Evolutionary conservation across 2,797 vertebrate species (phyloP), one percentile per base, ranked within the genome.

Genomic region (Pachyuromys duprasi): DNA sequence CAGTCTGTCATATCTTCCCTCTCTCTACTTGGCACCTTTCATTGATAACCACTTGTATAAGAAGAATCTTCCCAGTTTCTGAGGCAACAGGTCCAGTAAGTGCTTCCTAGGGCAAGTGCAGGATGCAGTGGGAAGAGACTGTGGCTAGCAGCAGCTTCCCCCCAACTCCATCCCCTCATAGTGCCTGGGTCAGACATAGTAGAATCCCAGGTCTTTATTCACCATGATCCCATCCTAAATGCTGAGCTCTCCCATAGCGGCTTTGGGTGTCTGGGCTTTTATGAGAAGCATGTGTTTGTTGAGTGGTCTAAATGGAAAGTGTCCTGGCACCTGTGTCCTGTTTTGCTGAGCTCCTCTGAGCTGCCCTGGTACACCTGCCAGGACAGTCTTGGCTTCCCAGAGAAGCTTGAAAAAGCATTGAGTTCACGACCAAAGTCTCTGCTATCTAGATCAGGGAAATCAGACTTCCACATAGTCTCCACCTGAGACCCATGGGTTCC

Each of bases 361-460:
- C 82, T 79, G 79, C 70, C 75, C 86, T 86, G 49, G 28, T 94
- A 42, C 14, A 36, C 65, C 94, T 96, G 74, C 96, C 96, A 97
- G 95, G 92, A 84, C 92, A 98, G 88, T 96, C 94, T 91, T 97
- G 95, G 75, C 92, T 97, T 96, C 82, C 86, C 93, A 95, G 69
- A 89, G 92, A 97, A 91, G 62, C 90, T 97, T 28, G 2, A 87
- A 93, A 97, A 96, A 94, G 53, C 53, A 90, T 72, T 80, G 90
- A 89, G 83, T 95, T 96, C 93, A 93, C 93, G 96, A 89, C 63
- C 83, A 91, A 82, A 75, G 36, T 83, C 78, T 88, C 82, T 80
- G 39, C 67, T 92, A 72, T 83, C 63, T 89, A 86, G 74, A 90
- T 82, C 45, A 60, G 78, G 67, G 63, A 90, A 93, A 69, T 90